A percentile compares a stretch with the other conserved stretches of the same genome.
Conservation (phyloP, 2,113 vertebrate genomes). For the Pithys albifrons region DNA sequence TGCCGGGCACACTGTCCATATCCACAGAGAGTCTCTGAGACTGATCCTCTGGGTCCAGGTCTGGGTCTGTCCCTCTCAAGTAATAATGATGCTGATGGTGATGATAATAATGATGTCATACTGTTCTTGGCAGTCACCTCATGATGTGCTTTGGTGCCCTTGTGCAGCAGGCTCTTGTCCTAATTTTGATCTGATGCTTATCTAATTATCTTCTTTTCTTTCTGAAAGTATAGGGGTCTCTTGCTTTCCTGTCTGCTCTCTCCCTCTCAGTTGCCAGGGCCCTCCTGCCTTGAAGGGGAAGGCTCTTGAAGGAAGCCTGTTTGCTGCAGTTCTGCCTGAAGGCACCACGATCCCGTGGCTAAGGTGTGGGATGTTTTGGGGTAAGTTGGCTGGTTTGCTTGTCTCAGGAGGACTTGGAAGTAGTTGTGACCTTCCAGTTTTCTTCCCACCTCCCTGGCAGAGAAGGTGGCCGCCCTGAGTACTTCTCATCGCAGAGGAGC, state of each 20-base stretch:
- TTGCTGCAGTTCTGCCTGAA: background rate
- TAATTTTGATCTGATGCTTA: background rate
- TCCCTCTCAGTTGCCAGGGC: background rate
- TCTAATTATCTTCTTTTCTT: background rate
- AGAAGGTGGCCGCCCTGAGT: background rate
- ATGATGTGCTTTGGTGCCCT: background rate
- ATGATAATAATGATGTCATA: background rate
- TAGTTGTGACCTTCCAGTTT: background rate
- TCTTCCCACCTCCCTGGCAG: background rate
- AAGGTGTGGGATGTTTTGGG: background rate
- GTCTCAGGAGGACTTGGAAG: background rate
- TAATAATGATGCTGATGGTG: background rate
- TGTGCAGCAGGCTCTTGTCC: background rate
- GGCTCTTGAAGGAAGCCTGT: background rate
- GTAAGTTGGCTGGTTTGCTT: background rate
- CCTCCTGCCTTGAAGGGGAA: background rate
- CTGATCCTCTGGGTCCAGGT: background rate
- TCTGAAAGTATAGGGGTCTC: background rate
- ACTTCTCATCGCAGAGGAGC: background rate
- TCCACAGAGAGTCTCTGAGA: background rate
- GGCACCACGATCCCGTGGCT: background rate
- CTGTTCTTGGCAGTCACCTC: background rate
- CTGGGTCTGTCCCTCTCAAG: background rate
- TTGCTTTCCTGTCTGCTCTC: background rate
- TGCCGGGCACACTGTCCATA: background rate